Percentiles rank a stretch among this genome's conserved stretches.
These are phyloP conservation scores for Apis laboriosa DNA, from an alignment of 1,140 invertebrate species.

Conservation along the genomic window DNA sequence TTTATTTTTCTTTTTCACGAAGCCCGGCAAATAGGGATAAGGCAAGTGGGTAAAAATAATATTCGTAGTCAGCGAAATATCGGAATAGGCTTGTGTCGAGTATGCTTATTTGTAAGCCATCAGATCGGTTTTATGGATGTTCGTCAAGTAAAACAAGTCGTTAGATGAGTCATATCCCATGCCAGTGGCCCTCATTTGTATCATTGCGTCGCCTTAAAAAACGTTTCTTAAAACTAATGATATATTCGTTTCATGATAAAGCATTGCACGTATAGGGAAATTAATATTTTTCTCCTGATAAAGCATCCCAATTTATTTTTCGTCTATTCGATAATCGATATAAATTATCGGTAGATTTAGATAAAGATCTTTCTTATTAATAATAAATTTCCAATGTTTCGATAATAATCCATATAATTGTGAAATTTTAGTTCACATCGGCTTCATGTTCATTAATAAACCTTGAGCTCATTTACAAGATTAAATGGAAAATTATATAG, in stretches of 20 bases:
- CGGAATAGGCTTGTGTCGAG: conserved; percentile 19
- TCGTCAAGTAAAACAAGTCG: conserved; percentile 50
- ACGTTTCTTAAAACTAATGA: neutral
- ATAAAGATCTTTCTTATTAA: neutral
- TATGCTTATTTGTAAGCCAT: conserved; percentile 41
- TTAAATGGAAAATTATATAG: conserved; percentile 32
- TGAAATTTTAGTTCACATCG: neutral
- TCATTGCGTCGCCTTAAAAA: conserved; percentile 18
- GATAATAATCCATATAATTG: neutral
- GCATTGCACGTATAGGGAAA: neutral
- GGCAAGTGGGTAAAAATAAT: conserved; percentile 25
- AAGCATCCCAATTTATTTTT: too few relatives aligned
- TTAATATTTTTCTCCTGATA: too few relatives aligned
- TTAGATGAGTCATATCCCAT: conserved; percentile 46
- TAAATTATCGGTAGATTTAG: neutral
- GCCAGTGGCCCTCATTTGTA: conserved; percentile 29
- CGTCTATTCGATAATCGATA: too few relatives aligned
- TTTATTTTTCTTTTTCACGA: too few relatives aligned
- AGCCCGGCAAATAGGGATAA: neutral
- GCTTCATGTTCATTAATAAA: conserved; percentile 28
- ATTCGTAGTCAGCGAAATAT: neutral
- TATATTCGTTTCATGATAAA: neutral
- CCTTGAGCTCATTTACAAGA: conserved; percentile 37
- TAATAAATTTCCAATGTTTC: neutral
- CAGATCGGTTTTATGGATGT: conserved; percentile 47